Conservation (phyloP, 2,797 vertebrate genomes). For the Calcarius lapponicus region DNA sequence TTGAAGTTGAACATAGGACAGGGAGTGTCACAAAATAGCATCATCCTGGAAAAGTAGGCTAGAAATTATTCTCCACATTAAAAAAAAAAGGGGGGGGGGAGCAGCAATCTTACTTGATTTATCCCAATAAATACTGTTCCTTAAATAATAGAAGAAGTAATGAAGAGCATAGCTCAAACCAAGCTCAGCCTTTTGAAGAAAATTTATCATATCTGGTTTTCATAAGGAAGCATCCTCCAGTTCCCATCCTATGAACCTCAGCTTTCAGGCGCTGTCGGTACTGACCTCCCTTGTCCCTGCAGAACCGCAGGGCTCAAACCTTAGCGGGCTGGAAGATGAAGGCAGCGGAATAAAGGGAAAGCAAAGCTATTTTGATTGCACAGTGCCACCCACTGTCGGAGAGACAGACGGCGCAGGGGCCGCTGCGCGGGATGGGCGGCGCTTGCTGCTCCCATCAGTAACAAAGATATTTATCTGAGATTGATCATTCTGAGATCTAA, state of each 20-base stretch:
- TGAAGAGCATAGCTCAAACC: background rate
- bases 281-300: background rate
- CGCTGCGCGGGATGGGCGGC: background rate
- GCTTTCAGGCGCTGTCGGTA: background rate
- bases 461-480: background rate
- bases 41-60: background rate
- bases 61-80: background rate
- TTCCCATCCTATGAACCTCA: background rate
- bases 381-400: constrained; percentile 58
- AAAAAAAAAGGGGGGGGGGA: background rate
- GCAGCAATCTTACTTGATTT: background rate
- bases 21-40: background rate
- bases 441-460: background rate
- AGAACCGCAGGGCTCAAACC: background rate
- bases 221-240: background rate
- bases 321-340: too few relatives aligned
- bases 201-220: background rate
- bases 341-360: background rate
- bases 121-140: background rate
- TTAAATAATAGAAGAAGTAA: background rate
- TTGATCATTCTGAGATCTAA: rapidly evolving
- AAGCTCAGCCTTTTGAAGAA: background rate
- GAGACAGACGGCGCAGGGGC: background rate
- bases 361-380: background rate
- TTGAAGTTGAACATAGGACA: background rate